A percentile compares a stretch with the other conserved stretches of the same genome.
phyloP scores from a whole-genome alignment of 2,113 vertebrate species.

The Crotalus horridus region DNA sequence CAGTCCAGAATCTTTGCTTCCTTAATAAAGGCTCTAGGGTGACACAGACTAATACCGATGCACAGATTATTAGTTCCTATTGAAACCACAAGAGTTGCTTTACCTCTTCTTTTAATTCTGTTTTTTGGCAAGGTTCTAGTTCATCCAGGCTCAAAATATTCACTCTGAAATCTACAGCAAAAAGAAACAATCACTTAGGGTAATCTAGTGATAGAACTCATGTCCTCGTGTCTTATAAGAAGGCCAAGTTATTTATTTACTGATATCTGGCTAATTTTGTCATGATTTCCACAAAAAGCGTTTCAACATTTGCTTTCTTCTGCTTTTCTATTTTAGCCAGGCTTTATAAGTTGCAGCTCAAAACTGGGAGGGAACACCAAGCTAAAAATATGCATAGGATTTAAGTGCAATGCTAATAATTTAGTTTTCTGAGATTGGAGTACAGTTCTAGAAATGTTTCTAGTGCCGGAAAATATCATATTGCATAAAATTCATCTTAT shows the following conservation, averaged over 20 bases:
- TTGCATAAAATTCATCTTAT: neutral
- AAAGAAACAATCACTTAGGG: neutral
- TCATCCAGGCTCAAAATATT: constrained; percentile 85
- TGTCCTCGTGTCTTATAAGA: neutral
- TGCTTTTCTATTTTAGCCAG: neutral
- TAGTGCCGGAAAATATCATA: neutral
- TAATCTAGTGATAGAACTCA: neutral
- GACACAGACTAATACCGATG: neutral
- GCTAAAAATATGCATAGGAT: neutral
- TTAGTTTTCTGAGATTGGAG: neutral
- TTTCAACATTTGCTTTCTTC: neutral
- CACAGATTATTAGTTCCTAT: neutral
- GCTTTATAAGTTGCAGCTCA: neutral
- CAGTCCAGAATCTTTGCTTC: neutral
- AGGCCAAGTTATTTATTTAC: neutral
- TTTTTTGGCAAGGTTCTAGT: constrained; percentile 58
- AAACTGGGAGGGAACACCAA: neutral
- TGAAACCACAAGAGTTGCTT: neutral
- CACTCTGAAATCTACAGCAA: constrained; percentile 74
- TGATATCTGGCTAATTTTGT: neutral
- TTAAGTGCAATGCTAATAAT: neutral
- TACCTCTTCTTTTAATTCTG: constrained; percentile 51
- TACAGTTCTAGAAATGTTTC: neutral
- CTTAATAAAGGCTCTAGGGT: neutral
- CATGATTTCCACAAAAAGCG: neutral